These are phyloP conservation scores for Dicyrtomina minuta DNA, from an alignment of 2,888 invertebrate species.

Conservation along the genomic window DNA sequence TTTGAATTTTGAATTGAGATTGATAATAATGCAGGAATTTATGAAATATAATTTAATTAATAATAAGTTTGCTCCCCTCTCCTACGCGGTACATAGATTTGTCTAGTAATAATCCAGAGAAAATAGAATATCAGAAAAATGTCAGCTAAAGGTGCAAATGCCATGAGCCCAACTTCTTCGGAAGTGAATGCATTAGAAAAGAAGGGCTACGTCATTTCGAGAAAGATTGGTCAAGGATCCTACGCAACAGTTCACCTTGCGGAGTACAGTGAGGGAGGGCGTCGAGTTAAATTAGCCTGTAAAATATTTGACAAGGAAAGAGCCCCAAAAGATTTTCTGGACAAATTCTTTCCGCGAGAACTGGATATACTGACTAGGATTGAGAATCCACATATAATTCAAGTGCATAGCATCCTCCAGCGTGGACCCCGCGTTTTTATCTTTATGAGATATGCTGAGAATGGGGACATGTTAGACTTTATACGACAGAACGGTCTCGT, in stretches of 20 bases:
- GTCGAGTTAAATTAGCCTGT: slow-evolving; percentile 72
- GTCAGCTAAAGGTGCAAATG: slow-evolving; percentile 29
- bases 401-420: slow-evolving; percentile 79
- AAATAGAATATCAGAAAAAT: too few species aligned
- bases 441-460: slow-evolving; percentile 88
- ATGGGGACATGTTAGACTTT: slow-evolving; percentile 84
- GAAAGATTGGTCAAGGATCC: slow-evolving; percentile 87
- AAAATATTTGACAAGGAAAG: slow-evolving; percentile 89
- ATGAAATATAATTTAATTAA: too few species aligned
- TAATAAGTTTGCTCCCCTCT: too few species aligned
- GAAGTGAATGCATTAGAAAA: slow-evolving; percentile 82
- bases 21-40: too few species aligned
- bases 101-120: too few species aligned
- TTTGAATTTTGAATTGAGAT: too few species aligned
- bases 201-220: slow-evolving; percentile 78
- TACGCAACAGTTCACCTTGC: slow-evolving; percentile 88
- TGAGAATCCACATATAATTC: slow-evolving; percentile 84
- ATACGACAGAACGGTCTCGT: slow-evolving; percentile 75
- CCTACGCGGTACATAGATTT: too few species aligned
- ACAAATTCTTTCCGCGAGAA: slow-evolving; percentile 91
- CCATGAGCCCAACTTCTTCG: slow-evolving; percentile 58
- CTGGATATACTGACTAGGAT: slow-evolving; percentile 84
- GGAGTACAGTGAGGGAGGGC: slow-evolving; percentile 72
- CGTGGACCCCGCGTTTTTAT: slow-evolving; percentile 81
- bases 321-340: slow-evolving; percentile 84